phyloP scores from a whole-genome alignment of 2,113 vertebrate genomes.

The Amia ocellicauda region DNA sequence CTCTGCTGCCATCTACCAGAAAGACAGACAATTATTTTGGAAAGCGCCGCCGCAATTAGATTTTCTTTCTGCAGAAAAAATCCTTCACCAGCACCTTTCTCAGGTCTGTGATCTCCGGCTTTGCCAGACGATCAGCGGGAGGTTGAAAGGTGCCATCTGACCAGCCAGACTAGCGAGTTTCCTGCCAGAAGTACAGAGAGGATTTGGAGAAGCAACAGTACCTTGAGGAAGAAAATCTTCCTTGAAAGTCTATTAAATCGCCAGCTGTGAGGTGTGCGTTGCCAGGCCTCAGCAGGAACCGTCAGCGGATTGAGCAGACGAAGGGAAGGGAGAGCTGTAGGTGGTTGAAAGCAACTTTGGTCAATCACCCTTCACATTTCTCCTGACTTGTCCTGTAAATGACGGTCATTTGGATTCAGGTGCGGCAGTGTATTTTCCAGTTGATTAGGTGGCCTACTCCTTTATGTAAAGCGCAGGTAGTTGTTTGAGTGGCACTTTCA shows the following conservation, averaged over 20 bases:
- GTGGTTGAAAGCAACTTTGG: conserved; percentile 44
- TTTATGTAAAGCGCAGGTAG: too few relatives aligned
- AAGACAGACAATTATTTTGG: conserved; percentile 45
- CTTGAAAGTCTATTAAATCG: conserved; percentile 68
- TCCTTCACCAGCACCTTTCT: conserved; percentile 48
- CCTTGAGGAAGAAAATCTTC: conserved; percentile 58
- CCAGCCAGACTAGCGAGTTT: conserved; percentile 47
- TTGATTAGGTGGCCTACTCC: too few relatives aligned
- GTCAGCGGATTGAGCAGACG: background rate
- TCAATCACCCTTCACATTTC: conserved; percentile 45
- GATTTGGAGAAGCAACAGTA: conserved; percentile 56
- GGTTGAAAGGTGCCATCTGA: conserved; percentile 64
- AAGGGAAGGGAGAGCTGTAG: conserved; percentile 27
- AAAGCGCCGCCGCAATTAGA: conserved; percentile 59
- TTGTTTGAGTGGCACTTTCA: too few relatives aligned
- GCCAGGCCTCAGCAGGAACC: conserved; percentile 42
- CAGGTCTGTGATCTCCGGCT: conserved; percentile 42
- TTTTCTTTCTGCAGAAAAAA: conserved; percentile 41
- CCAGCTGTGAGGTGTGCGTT: conserved; percentile 67
- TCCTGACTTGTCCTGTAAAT: conserved; percentile 19
- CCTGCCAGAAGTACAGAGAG: conserved; percentile 62
- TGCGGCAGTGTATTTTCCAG: too few relatives aligned
- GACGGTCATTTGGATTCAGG: too few relatives aligned
- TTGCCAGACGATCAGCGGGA: conserved; percentile 49
- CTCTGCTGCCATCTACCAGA: conserved; percentile 50